A percentile compares a stretch with the other conserved stretches of the same genome.
Conservation (phyloP, 2,797 vertebrate species). For the Eupleurogrammus muticus region DNA sequence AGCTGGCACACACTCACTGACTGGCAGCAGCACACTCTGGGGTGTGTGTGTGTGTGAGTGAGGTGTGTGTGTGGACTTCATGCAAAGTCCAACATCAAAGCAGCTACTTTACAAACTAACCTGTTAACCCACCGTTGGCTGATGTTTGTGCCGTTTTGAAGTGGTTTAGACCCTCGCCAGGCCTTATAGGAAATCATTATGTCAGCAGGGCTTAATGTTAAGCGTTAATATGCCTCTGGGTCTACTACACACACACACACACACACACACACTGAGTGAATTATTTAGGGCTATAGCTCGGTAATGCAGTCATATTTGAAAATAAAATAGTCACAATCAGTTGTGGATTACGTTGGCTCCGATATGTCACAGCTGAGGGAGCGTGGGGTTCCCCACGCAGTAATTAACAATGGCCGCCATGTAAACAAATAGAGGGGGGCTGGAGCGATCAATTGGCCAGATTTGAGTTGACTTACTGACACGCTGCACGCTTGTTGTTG, state of each 20-base stretch:
- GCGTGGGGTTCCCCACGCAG: slow-evolving; percentile 1
- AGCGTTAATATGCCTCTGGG: slow-evolving; percentile 10
- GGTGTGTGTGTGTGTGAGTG: too few species aligned
- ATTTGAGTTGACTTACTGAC: slow-evolving; percentile 8
- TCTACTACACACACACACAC: slow-evolving; percentile 17
- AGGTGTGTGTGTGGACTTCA: slow-evolving; percentile 22
- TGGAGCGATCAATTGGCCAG: slow-evolving; percentile 18
- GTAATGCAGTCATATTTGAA: slow-evolving; percentile 28
- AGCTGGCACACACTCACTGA: slow-evolving; percentile 12
- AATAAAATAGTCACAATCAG: slow-evolving; percentile 9
- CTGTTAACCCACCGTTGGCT: slow-evolving; percentile 27
- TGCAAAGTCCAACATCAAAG: slow-evolving; percentile 44
- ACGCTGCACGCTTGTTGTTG: background rate
- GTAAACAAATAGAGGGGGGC: slow-evolving; percentile 32
- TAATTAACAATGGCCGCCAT: slow-evolving; percentile 19
- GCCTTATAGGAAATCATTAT: slow-evolving; percentile 62
- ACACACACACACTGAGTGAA: slow-evolving; percentile 7
- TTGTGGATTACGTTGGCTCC: slow-evolving; percentile 8
- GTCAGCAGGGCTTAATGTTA: slow-evolving; percentile 51
- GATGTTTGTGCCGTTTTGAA: slow-evolving; percentile 48
- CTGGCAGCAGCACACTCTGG: slow-evolving; percentile 13
- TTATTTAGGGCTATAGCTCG: slow-evolving; percentile 5
- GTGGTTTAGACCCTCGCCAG: slow-evolving; percentile 57
- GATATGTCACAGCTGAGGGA: background rate
- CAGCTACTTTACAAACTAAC: slow-evolving; percentile 18